These are phyloP conservation scores for Poeciliopsis infans DNA, from an alignment of 2,797 vertebrate genomes.

Conservation along the genomic window DNA sequence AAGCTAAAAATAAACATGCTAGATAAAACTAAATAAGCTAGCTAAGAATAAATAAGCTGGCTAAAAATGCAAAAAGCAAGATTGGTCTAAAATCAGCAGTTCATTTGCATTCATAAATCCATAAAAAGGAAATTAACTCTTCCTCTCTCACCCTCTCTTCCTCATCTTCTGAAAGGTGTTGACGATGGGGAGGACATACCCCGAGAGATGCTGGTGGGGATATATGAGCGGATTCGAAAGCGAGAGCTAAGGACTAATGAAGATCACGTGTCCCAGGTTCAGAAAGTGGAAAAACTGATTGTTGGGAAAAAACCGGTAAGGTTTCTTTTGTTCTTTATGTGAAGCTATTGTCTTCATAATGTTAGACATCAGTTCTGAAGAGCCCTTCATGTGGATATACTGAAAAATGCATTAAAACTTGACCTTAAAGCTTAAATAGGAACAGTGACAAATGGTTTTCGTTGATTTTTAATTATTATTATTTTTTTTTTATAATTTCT, in stretches of 20 bases:
- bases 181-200: slow-evolving; percentile 98
- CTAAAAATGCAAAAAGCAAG: slow-evolving; percentile 14
- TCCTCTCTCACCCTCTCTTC: slow-evolving; percentile 12
- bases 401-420: slow-evolving; percentile 26
- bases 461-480: too few species aligned
- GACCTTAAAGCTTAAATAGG: slow-evolving; percentile 19
- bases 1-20: too few species aligned
- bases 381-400: slow-evolving; percentile 37
- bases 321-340: slow-evolving; percentile 42
- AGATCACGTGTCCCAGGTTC: slow-evolving; percentile 97
- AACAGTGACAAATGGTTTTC: slow-evolving; percentile 29
- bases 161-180: slow-evolving; percentile 82
- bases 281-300: slow-evolving; percentile 98
- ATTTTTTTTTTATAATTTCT: too few species aligned
- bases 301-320: slow-evolving; percentile 97
- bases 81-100: slow-evolving; percentile 27
- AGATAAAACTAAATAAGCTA: too few species aligned
- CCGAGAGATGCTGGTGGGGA: slow-evolving; percentile 92
- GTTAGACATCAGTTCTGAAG: slow-evolving; percentile 43
- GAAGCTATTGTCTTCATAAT: slow-evolving; percentile 23
- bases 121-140: slow-evolving; percentile 38
- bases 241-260: slow-evolving; percentile 96
- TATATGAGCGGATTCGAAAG: slow-evolving; percentile 96
- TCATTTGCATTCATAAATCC: slow-evolving; percentile 39
- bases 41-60: too few species aligned